phyloP scores from a whole-genome alignment of 2,113 vertebrate species.

The Oryzias curvinotus region DNA sequence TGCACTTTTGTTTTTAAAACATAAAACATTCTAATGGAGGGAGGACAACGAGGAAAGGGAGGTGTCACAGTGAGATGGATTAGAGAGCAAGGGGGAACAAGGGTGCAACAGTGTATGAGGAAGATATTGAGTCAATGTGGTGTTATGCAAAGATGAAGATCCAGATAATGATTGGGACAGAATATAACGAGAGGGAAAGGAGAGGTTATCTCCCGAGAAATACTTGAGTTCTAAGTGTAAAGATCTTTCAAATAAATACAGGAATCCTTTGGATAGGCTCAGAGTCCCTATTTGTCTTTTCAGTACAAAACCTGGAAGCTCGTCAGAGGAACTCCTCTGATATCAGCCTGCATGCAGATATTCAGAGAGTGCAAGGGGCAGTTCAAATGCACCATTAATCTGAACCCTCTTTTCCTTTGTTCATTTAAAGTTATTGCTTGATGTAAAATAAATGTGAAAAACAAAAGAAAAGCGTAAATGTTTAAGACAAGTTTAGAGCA shows the following conservation, averaged over 20 bases:
- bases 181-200: slow-evolving; percentile 2
- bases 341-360: slow-evolving; percentile 33
- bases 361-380: slow-evolving; percentile 3
- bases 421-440: slow-evolving; percentile 13
- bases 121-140: slow-evolving; percentile 33
- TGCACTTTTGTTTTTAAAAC: slow-evolving; percentile 38
- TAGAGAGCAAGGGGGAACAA: slow-evolving; percentile 20
- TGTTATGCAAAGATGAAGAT: slow-evolving; percentile 8
- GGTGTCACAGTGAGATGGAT: slow-evolving; percentile 42
- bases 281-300: slow-evolving; percentile 24
- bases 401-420: slow-evolving; percentile 53
- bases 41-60: slow-evolving; percentile 43
- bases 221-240: slow-evolving; percentile 1
- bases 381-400: slow-evolving; percentile 19
- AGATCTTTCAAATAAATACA: slow-evolving; percentile 6
- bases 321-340: slow-evolving; percentile 54
- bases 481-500: slow-evolving; percentile 30
- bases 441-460: slow-evolving; percentile 26
- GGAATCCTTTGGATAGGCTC: slow-evolving; percentile 21
- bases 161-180: slow-evolving; percentile 13
- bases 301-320: slow-evolving; percentile 65
- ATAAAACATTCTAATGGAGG: slow-evolving; percentile 48
- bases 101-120: slow-evolving; percentile 27
- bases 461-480: slow-evolving; percentile 23
- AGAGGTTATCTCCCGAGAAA: not conserved